Percentiles rank a stretch among this genome's conserved stretches.
phyloP scores from a whole-genome alignment of 2,888 invertebrate genomes.

The Hipparchia semele region DNA sequence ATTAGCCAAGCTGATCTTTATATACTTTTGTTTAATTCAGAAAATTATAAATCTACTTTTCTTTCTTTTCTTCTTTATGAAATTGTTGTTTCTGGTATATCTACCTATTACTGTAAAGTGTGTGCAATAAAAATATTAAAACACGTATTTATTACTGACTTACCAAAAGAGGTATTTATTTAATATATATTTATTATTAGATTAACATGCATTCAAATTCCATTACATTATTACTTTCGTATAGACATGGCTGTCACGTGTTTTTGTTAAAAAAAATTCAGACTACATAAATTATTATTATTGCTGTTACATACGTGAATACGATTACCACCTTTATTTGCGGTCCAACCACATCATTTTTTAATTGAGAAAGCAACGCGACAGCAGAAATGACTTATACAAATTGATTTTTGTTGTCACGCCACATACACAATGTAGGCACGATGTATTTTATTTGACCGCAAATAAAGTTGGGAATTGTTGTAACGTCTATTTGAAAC shows the following conservation, averaged over 20 bases:
- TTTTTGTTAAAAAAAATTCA: conserved; percentile 16
- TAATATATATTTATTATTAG: conserved; percentile 67
- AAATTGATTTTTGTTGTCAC: too few relatives aligned
- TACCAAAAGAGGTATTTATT: conserved; percentile 81
- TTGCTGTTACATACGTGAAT: background rate
- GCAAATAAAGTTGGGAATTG: too few relatives aligned
- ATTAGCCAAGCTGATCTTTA: too few relatives aligned
- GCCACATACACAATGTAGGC: too few relatives aligned
- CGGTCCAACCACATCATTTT: too few relatives aligned
- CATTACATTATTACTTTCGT: conserved; percentile 75
- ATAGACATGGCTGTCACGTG: conserved; percentile 64
- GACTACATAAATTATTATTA: background rate
- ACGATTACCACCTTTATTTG: too few relatives aligned
- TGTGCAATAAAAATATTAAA: conserved; percentile 40
- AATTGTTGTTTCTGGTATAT: background rate
- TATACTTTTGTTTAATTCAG: background rate
- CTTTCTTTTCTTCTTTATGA: background rate
- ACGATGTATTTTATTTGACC: too few relatives aligned
- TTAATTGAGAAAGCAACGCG: too few relatives aligned
- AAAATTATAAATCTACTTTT: background rate
- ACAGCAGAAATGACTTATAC: too few relatives aligned
- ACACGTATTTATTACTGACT: conserved; percentile 59
- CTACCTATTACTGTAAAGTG: background rate
- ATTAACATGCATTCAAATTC: conserved; percentile 83
- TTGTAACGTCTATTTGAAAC: too few relatives aligned